Evolutionary conservation across 1,140 invertebrate species (phyloP).

Genomic region (Bombus difficillimus): DNA sequence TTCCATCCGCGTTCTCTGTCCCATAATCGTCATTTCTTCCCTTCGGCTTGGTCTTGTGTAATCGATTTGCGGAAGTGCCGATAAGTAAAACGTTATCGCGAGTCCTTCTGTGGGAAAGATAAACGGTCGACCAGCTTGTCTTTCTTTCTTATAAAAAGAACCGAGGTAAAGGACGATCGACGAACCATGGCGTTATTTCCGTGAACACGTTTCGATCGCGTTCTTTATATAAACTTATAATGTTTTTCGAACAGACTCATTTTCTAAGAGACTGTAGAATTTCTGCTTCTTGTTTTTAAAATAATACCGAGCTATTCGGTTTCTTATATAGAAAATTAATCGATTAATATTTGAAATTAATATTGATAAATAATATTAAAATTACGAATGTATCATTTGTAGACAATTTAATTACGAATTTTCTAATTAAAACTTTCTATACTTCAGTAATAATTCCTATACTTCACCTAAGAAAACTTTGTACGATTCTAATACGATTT

Average conservation of each 20-base stretch:
- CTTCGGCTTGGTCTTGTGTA: constrained; percentile 49
- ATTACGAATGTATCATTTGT: no score
- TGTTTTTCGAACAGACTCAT: neutral
- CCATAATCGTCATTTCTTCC: constrained; percentile 30
- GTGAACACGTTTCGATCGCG: neutral
- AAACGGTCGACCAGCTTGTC: constrained; percentile 61
- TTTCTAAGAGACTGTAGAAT: neutral
- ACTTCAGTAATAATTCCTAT: no score
- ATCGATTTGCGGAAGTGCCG: constrained; percentile 67
- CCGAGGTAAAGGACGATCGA: constrained; percentile 26
- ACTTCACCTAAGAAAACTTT: no score
- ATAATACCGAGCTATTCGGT: no score
- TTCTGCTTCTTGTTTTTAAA: neutral
- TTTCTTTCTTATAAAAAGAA: constrained; percentile 58
- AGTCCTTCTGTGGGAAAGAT: constrained; percentile 65
- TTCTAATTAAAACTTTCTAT: no score
- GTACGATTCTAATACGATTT: no score
- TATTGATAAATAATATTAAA: no score
- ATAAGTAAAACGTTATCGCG: constrained; percentile 68
- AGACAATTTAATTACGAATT: no score
- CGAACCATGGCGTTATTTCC: constrained; percentile 20
- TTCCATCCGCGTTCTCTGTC: constrained; percentile 22
- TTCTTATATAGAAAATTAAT: no score
- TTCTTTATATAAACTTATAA: constrained; percentile 7
- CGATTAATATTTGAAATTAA: no score